phyloP scores from a whole-genome alignment of 2,888 invertebrate species.

The Globia sparganii region DNA sequence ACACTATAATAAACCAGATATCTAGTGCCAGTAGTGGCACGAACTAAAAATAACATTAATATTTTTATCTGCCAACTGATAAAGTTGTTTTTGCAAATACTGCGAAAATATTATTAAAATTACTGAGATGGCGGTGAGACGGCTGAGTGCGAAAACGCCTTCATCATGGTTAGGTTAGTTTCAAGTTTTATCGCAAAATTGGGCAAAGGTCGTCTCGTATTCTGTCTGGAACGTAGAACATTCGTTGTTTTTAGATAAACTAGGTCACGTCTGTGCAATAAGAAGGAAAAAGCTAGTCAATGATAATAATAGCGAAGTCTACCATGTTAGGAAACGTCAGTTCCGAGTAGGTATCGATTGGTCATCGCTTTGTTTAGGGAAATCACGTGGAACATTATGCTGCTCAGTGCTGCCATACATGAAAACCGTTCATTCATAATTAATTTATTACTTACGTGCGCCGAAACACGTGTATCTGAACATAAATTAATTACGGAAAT shows the following conservation, averaged over 20 bases:
- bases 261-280: slow-evolving; percentile 55
- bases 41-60: slow-evolving; percentile 54
- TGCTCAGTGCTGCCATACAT: slow-evolving; percentile 23
- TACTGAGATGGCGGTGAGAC: slow-evolving; percentile 42
- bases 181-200: slow-evolving; percentile 41
- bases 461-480: slow-evolving; percentile 38
- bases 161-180: slow-evolving; percentile 36
- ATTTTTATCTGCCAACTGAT: slow-evolving; percentile 67
- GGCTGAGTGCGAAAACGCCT: slow-evolving; percentile 35
- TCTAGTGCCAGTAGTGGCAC: slow-evolving; percentile 44
- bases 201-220: slow-evolving; percentile 46
- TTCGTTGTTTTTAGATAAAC: slow-evolving; percentile 44
- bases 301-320: slow-evolving; percentile 42
- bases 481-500: slow-evolving; percentile 14
- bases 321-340: slow-evolving; percentile 20
- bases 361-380: slow-evolving; percentile 47
- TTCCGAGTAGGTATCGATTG: slow-evolving; percentile 20
- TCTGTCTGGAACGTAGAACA: slow-evolving; percentile 40
- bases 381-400: slow-evolving; percentile 26
- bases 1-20: slow-evolving; percentile 57
- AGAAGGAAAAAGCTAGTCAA: slow-evolving; percentile 53
- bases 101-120: slow-evolving; percentile 37
- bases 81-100: slow-evolving; percentile 70
- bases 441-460: slow-evolving; percentile 23
- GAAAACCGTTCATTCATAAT: slow-evolving; percentile 43